Conservation (phyloP, 2,113 vertebrate species). For the Tringa solitaria region DNA sequence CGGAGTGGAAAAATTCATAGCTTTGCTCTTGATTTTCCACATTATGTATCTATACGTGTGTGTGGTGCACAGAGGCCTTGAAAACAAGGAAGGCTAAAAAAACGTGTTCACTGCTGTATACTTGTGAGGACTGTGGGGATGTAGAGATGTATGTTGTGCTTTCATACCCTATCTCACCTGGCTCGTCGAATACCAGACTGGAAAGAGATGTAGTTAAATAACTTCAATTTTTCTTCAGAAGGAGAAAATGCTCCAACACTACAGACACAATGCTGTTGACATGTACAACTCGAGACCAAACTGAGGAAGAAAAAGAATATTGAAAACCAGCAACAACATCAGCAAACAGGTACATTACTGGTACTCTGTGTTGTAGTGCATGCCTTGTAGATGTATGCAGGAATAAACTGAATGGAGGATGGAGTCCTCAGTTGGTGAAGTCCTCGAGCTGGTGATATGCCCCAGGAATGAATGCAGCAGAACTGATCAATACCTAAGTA, state of each 20-base stretch:
- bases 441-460: background rate
- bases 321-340: background rate
- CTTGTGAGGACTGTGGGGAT: background rate
- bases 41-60: rapidly evolving
- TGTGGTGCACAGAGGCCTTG: background rate
- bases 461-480: background rate
- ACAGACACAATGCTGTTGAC: background rate
- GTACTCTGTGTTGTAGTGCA: background rate
- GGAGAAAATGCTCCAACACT: background rate
- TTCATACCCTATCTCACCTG: background rate
- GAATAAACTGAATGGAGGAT: background rate
- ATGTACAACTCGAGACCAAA: background rate
- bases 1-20: background rate
- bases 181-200: background rate
- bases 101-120: background rate
- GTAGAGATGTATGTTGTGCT: background rate
- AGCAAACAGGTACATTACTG: background rate
- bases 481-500: background rate
- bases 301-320: background rate
- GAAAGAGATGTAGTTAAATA: background rate
- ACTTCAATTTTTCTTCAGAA: background rate
- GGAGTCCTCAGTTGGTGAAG: rapidly evolving
- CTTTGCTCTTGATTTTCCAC: background rate
- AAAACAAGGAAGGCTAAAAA: background rate
- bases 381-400: background rate